Base-by-base conservation (phyloP, 2,797 vertebrate genomes). In the Odontamblyopus rebecca region DNA sequence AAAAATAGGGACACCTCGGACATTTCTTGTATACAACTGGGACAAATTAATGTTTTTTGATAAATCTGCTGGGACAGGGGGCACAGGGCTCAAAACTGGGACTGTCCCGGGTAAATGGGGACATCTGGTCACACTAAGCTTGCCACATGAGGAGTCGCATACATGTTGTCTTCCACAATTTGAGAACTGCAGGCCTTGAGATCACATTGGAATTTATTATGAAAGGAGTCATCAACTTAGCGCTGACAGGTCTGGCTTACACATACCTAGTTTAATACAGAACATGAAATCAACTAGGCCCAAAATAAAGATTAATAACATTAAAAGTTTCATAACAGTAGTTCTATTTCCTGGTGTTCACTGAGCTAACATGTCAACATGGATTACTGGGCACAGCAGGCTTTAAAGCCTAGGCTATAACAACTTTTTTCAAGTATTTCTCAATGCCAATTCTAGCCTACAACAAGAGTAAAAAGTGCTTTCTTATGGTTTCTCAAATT, bases 401-500 rank as follows among this genome's bases (percentile, higher is more conserved):
- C 7, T 32, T 38, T 62, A 38, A 62, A 35, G 5, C 18, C 61
- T 15, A 29, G 35, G 7, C 8, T 15, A 61, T 3, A 18, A 61
- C 7, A 35, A 11, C 9, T 18, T 15, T 65, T 51, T 53, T 19
- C n/a, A 57, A 26, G 4, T 9, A 6, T 53, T 19, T 67, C 63
- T 18, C 29, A 30, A 53, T 27, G 3, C 18, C 6, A 67, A 35
- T n/a, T 56, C 29, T 56, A 50, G 13, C 15, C 35, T 56, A 13
- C 68, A 75, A 84, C 54, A 65, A 84, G 74, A 75, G 67, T 74
- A 38, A 72, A 56, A 76, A 64, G 27, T 18, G 71, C 74, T 69
- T 65, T 76, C 61, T 75, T 77, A 68, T 61, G 77, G 66, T 73
- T 74, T 83, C 84, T 89, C 86, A 82, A 71, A 82, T 89, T 88